phyloP scores from a whole-genome alignment of 2,888 invertebrate species.

The Xylophagus ater region DNA sequence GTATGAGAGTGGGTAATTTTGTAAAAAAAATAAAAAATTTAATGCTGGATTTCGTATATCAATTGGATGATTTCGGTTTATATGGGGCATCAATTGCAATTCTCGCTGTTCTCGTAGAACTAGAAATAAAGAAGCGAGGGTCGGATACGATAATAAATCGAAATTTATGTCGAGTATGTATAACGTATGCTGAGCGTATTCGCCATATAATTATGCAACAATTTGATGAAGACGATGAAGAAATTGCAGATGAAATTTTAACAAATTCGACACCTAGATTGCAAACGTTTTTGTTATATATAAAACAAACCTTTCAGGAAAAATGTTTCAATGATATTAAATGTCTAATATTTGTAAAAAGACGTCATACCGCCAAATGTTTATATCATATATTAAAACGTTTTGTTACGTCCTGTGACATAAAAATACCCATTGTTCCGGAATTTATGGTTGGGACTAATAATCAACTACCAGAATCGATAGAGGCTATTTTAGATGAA shows the following conservation, averaged over 20 bases:
- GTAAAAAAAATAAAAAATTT: conserved; percentile 41
- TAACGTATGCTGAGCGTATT: conserved; percentile 35
- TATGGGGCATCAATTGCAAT: conserved; percentile 52
- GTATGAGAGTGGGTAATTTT: conserved; percentile 31
- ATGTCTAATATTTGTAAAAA: conserved; percentile 33
- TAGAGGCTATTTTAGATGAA: conserved; percentile 27
- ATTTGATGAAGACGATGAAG: conserved; percentile 18
- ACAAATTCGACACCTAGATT: conserved; percentile 56
- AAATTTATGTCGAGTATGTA: conserved; percentile 25
- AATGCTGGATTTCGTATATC: conserved; percentile 40
- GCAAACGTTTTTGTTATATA: conserved; percentile 46
- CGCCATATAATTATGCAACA: conserved; percentile 43
- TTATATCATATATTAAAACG: conserved; percentile 55
- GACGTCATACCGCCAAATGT: conserved; percentile 61
- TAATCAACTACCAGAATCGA: conserved; percentile 19
- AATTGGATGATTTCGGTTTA: conserved; percentile 42
- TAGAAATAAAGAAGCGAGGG: conserved; percentile 49
- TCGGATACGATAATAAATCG: conserved; percentile 39
- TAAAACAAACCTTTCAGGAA: conserved; percentile 46
- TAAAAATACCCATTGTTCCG: conserved; percentile 47
- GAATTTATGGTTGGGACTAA: conserved; percentile 60
- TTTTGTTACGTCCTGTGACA: conserved; percentile 38
- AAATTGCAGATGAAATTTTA: conserved; percentile 34
- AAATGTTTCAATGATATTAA: conserved; percentile 29
- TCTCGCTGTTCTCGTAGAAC: conserved; percentile 47